Base-by-base conservation (phyloP, 2,113 vertebrate genomes). In the Sinocyclocheilus rhinocerous region DNA sequence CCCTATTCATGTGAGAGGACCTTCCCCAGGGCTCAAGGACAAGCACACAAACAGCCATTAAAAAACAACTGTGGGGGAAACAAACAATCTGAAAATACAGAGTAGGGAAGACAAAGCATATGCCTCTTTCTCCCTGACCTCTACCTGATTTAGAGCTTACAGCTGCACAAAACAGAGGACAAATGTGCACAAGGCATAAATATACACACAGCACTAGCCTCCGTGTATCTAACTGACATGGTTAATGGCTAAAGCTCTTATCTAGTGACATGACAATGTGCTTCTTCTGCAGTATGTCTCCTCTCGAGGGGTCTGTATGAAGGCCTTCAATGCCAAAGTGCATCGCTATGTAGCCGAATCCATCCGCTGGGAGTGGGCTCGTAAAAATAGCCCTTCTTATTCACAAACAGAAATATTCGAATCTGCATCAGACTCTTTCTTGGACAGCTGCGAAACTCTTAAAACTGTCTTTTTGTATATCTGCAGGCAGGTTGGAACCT, bases 11-110 rank as follows among this genome's bases (percentile, higher is more conserved):
- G 57, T 29, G 6, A 50, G 11, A 63, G 20, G 36, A 80, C 76
- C 76, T 85, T 85, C 50, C 76, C 63, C 39, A 75, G 45, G 80
- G 83, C 77, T 39, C 67, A 86, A 86, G 70, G 70, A 26, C 67
- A 24, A 73, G 15, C 33, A 39, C 69, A 72, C 69, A 39, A 22
- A 42, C 72, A 24, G 36, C 83, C 57, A 57, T 50, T 50, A 50
- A 45, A 59, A 36, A 39, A 36, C 33, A 18, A 50, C 67, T 57
- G 50, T 26, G 29, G 18, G 26, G 29, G 55, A 72, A 84, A 75
- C 36, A 84, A 84, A 63, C 36, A 76, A 63, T 76, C 50, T 78
- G 75, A 67, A 76, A 85, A 85, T 78, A 29, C 84, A 50, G 65
- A 78, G 76, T 55, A 79, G 45, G 20, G 42, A 33, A 85, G 76